A percentile compares a stretch with the other conserved stretches of the same genome.
Evolutionary conservation across 2,888 invertebrate genomes (phyloP).

Genomic region (Noctua fimbriata): DNA sequence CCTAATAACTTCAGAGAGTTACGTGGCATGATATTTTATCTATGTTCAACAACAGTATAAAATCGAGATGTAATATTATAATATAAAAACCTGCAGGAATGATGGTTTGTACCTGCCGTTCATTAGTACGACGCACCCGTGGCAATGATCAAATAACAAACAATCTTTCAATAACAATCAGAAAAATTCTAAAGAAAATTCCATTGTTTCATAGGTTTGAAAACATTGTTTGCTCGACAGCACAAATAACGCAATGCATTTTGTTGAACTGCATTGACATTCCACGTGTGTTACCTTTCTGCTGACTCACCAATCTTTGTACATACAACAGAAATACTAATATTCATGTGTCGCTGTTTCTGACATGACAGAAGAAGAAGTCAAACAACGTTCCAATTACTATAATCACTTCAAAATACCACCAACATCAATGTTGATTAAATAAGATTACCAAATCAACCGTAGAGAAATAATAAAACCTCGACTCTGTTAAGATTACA

Average conservation of each 20-base stretch:
- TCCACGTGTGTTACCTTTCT: background rate
- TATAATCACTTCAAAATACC: conserved; percentile 27
- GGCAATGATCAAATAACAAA: background rate
- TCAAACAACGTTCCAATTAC: background rate
- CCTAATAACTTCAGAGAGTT: conserved; percentile 31
- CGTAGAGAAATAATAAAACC: conserved; percentile 60
- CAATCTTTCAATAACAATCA: background rate
- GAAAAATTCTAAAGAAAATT: background rate
- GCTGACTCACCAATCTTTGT: background rate
- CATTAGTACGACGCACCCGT: background rate
- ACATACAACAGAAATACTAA: background rate
- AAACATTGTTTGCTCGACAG: background rate
- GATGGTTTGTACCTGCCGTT: background rate
- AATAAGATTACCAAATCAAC: conserved; percentile 61
- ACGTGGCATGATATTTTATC: conserved; percentile 1
- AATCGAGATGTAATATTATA: background rate
- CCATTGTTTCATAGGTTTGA: background rate
- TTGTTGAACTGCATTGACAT: conserved; percentile 2
- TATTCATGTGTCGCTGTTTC: background rate
- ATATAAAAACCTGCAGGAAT: background rate
- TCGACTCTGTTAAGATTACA: conserved; percentile 64
- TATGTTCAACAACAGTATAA: background rate
- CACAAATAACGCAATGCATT: background rate
- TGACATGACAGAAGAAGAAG: background rate
- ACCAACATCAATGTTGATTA: conserved; percentile 41